phyloP scores from a whole-genome alignment of 2,797 vertebrate species.

The Ctenopoma multispine region DNA sequence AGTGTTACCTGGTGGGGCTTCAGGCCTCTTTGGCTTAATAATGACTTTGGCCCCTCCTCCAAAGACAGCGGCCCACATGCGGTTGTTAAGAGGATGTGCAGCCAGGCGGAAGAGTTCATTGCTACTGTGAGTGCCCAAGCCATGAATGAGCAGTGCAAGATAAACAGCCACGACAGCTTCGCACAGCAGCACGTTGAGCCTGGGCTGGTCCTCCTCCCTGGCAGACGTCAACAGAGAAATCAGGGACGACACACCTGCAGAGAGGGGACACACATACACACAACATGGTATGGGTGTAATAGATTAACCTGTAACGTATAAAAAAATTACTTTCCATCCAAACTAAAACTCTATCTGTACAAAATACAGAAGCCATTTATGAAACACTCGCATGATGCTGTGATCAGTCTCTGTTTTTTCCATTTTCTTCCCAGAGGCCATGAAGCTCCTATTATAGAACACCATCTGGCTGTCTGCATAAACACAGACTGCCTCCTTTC shows the following conservation, averaged over 20 bases:
- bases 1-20: conserved; percentile 89
- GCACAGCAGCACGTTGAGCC: conserved; percentile 91
- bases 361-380: conserved; percentile 39
- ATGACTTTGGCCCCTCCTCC: conserved; percentile 95
- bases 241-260: conserved; percentile 94
- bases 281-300: not conserved
- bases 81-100: conserved; percentile 94
- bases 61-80: conserved; percentile 98
- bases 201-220: conserved; percentile 95
- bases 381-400: conserved; percentile 53
- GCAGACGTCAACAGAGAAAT: conserved; percentile 92
- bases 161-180: conserved; percentile 97
- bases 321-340: not conserved
- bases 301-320: conserved; percentile 17
- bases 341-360: conserved; percentile 20
- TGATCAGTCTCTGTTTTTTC: conserved; percentile 65
- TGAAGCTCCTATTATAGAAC: conserved; percentile 74
- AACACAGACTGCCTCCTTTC: conserved; percentile 67
- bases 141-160: conserved; percentile 94
- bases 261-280: conserved; percentile 25
- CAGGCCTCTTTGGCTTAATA: conserved; percentile 91
- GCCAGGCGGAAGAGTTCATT: conserved; percentile 96
- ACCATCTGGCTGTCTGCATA: conserved; percentile 79
- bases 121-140: conserved; percentile 93
- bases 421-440: conserved; percentile 75